phyloP scores from a whole-genome alignment of 2,113 vertebrate species.

The Numida meleagris region DNA sequence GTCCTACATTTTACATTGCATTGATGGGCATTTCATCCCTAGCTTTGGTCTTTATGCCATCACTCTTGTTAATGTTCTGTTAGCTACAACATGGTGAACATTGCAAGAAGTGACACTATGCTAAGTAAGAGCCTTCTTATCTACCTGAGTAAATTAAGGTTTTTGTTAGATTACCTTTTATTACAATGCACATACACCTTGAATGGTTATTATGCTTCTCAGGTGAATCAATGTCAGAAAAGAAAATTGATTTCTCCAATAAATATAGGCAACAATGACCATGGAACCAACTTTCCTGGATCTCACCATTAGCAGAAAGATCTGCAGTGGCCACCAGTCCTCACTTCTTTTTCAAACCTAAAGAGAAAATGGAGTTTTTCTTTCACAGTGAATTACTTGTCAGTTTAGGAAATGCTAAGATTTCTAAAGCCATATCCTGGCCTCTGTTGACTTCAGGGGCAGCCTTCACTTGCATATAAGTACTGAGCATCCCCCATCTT shows the following conservation, averaged over 20 bases:
- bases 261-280: neutral
- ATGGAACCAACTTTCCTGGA: neutral
- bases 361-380: neutral
- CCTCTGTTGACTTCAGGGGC: neutral
- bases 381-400: neutral
- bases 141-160: neutral
- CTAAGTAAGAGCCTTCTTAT: neutral
- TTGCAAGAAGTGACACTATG: neutral
- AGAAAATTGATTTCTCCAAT: neutral
- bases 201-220: neutral
- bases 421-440: neutral
- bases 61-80: neutral
- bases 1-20: neutral
- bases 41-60: neutral
- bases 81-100: accelerated
- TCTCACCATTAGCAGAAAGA: neutral
- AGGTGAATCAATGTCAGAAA: neutral
- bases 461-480: neutral
- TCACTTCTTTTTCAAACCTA: neutral
- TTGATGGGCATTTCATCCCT: neutral
- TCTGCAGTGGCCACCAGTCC: neutral
- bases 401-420: neutral
- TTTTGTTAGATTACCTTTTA: neutral
- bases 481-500: neutral
- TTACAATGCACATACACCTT: neutral